phyloP scores from a whole-genome alignment of 2,797 vertebrate species.

The Tragelaphus eurycerus region DNA sequence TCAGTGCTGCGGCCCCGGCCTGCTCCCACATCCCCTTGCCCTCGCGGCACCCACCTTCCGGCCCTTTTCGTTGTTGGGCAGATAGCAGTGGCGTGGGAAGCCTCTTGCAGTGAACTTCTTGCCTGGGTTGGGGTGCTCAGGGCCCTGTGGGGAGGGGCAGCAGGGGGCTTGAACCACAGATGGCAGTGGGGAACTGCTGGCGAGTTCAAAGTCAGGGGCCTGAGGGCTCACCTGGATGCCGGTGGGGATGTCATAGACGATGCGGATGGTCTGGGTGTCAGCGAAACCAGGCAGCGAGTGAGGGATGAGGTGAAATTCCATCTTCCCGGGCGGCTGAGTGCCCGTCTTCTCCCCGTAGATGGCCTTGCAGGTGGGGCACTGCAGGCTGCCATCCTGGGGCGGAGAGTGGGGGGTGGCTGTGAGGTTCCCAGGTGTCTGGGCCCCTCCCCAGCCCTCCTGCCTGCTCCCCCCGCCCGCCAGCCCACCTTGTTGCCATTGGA shows the following conservation, averaged over 20 bases:
- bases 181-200: background rate
- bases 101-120: slow-evolving; percentile 97
- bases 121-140: slow-evolving; percentile 95
- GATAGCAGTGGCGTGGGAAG: slow-evolving; percentile 97
- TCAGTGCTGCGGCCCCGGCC: background rate
- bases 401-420: background rate
- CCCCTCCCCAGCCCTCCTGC: background rate
- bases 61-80: slow-evolving; percentile 95
- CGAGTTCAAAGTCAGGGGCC: background rate
- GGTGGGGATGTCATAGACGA: slow-evolving; percentile 95
- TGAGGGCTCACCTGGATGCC: slow-evolving; percentile 91
- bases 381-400: slow-evolving; percentile 93
- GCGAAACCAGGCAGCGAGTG: slow-evolving; percentile 93
- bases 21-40: accelerated
- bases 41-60: slow-evolving; percentile 87
- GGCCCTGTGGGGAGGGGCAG: slow-evolving; percentile 84
- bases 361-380: slow-evolving; percentile 96
- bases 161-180: background rate
- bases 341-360: slow-evolving; percentile 98
- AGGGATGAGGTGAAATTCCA: slow-evolving; percentile 97
- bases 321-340: slow-evolving; percentile 96
- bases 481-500: slow-evolving; percentile 95
- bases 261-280: slow-evolving; percentile 94
- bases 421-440: background rate
- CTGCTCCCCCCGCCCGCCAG: accelerated